A percentile compares a stretch with the other conserved stretches of the same genome.
phyloP scores from a whole-genome alignment of 2,888 invertebrate genomes.

The Criorhina ranunculi region DNA sequence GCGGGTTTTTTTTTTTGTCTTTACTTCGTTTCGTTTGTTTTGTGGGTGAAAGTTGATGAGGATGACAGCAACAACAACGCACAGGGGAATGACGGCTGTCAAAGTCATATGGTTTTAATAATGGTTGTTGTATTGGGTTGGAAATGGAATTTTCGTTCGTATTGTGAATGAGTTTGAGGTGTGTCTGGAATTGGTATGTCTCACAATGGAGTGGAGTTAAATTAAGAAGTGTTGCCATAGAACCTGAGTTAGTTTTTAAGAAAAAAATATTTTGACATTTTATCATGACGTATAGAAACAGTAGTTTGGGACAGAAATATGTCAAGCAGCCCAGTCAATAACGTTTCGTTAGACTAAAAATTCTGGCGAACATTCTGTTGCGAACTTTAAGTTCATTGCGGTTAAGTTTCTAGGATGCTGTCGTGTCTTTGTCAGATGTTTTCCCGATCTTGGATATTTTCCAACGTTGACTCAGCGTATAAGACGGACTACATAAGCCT shows the following conservation, averaged over 20 bases:
- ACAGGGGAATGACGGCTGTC: conserved; percentile 37
- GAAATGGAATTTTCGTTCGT: not conserved
- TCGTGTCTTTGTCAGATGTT: too few species aligned
- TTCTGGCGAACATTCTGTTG: too few species aligned
- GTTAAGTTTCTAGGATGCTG: too few species aligned
- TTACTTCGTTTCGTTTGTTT: conserved; percentile 55
- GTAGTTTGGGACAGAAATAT: too few species aligned
- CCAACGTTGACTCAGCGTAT: too few species aligned
- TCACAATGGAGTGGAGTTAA: conserved; percentile 9
- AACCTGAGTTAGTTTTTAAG: not conserved
- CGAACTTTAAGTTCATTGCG: too few species aligned
- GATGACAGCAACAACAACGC: conserved; percentile 55
- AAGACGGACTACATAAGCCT: too few species aligned
- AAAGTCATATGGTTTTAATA: conserved; percentile 60
- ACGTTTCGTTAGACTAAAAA: too few species aligned
- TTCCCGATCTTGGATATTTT: too few species aligned
- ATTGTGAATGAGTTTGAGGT: conserved; percentile 22
- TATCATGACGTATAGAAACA: too few species aligned
- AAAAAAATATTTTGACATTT: too few species aligned
- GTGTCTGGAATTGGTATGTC: not conserved
- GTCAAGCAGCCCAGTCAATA: too few species aligned
- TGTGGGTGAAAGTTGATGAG: conserved; percentile 61
- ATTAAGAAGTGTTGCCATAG: not conserved
- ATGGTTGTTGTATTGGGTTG: conserved; percentile 39
- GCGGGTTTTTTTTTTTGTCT: conserved; percentile 24